Conservation (phyloP, 2,113 vertebrate species). For the Catharus fuscescens region DNA sequence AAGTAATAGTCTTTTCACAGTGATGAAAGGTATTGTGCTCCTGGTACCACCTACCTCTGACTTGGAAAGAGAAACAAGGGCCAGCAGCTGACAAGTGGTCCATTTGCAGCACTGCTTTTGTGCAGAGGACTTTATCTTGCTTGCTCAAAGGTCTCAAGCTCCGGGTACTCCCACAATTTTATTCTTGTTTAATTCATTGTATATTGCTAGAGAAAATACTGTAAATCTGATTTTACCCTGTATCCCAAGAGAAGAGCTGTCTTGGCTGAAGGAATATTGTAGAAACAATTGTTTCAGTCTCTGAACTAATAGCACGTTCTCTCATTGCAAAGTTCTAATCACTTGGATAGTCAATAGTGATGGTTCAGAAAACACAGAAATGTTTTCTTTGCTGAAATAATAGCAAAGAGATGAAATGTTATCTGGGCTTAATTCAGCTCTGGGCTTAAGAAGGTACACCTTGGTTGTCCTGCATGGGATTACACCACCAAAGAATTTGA, state of each 20-base stretch:
- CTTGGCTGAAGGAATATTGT: background rate
- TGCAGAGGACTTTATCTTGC: background rate
- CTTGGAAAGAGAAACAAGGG: background rate
- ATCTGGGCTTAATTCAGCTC: background rate
- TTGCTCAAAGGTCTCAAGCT: background rate
- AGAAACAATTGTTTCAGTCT: background rate
- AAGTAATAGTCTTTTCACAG: background rate
- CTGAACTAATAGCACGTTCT: background rate
- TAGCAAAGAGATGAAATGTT: background rate
- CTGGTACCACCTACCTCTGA: background rate
- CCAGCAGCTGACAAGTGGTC: background rate
- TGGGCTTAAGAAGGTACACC: background rate
- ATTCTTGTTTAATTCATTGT: background rate
- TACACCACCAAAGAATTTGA: background rate
- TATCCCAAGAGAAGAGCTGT: background rate
- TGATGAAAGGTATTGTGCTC: background rate
- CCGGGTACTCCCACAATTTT: background rate
- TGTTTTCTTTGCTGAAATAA: slow-evolving; percentile 3
- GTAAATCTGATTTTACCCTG: background rate
- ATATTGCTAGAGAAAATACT: background rate
- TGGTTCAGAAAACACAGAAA: background rate
- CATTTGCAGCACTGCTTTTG: background rate
- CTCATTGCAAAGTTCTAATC: background rate
- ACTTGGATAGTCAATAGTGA: background rate
- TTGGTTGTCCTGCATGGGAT: background rate